Base-by-base conservation (phyloP, 2,888 invertebrate genomes). In the Dryadula phaetusa region DNA sequence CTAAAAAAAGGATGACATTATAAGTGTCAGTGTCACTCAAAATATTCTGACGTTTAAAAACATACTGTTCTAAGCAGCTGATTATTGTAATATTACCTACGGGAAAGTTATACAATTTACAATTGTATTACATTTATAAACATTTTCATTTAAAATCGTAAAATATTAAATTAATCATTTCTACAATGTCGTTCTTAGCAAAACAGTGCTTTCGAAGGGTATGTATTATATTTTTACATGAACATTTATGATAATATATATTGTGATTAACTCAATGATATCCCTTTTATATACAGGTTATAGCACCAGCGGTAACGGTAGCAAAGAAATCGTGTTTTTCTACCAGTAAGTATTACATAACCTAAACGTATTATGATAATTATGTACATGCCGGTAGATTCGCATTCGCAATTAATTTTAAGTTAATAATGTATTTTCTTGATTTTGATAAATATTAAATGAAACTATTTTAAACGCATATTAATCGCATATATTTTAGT, bases 201-300 rank as follows among this genome's bases (percentile, higher is more conserved):
- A 87, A 79, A 74, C 86, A 86, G 66, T 65, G 89, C 10, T 72
- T 82, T 61, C 86, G 86, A 12, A 82, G 79, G 79, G 90, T 90
- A 75, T 16, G 32, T 16, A 79, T 16, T 3, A 46, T 16, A 83
- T 76, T 46, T 22, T 10, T 22, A 56, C 7, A 20, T 22, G 20
- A n/a, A 16, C 8, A 25, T 25, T 52, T 16, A 40, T 22, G n/a
- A 10, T n/a, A n/a, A 40, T 40, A n/a, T 40, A n/a, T 25, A n/a
- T 56, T 22, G 4, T 16, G 8, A 40, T n/a, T 25, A 60, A 44
- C 42, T 44, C 14, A 42, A 8, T 52, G 7, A 54, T 49, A 16
- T 16, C 6, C 16, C 25, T 61, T 60, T 63, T 69, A 65, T 69
- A 75, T 70, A 32, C 71, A 90, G 90, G 81, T 88, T 16, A 61